Percentiles rank a stretch among this genome's conserved stretches.
phyloP scores from a whole-genome alignment of 2,888 invertebrate species.

The Epinotia demarniana region DNA sequence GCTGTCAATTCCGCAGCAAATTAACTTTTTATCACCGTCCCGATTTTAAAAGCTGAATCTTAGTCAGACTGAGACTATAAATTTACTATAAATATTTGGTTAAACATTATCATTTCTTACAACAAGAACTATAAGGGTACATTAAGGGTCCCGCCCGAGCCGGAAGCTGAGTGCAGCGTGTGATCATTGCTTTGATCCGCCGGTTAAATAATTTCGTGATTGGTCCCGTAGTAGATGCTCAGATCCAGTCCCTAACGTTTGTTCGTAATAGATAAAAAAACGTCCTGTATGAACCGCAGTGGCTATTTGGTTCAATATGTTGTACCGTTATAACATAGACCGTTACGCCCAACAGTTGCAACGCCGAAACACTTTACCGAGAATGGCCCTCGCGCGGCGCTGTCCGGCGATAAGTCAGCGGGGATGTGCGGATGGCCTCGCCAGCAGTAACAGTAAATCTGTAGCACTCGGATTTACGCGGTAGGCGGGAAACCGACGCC shows the following conservation, averaged over 20 bases:
- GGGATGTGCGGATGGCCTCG: slow-evolving; percentile 54
- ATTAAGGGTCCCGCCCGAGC: too few relatives aligned
- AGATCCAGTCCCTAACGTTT: background rate
- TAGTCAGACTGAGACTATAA: too few relatives aligned
- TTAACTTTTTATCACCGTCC: background rate
- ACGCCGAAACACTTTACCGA: background rate
- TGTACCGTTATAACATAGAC: background rate
- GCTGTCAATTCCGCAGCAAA: background rate
- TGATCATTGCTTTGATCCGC: too few relatives aligned
- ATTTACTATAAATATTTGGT: too few relatives aligned
- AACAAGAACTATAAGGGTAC: too few relatives aligned
- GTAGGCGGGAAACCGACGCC: slow-evolving; percentile 55
- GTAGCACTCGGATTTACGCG: slow-evolving; percentile 76
- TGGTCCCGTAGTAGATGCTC: too few relatives aligned
- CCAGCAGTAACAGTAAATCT: slow-evolving; percentile 80
- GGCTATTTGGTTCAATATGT: background rate
- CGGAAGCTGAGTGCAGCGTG: too few relatives aligned
- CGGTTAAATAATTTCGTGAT: too few relatives aligned
- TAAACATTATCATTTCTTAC: too few relatives aligned
- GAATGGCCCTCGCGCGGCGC: slow-evolving; percentile 48
- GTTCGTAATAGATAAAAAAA: background rate
- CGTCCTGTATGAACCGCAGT: background rate
- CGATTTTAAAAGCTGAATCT: background rate
- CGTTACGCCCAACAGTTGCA: background rate
- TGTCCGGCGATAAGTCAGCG: slow-evolving; percentile 65